Evolutionary conservation across 53 echinoderm and acorn worm species (phyloP).

Genomic region (Astropecten irregularis): DNA sequence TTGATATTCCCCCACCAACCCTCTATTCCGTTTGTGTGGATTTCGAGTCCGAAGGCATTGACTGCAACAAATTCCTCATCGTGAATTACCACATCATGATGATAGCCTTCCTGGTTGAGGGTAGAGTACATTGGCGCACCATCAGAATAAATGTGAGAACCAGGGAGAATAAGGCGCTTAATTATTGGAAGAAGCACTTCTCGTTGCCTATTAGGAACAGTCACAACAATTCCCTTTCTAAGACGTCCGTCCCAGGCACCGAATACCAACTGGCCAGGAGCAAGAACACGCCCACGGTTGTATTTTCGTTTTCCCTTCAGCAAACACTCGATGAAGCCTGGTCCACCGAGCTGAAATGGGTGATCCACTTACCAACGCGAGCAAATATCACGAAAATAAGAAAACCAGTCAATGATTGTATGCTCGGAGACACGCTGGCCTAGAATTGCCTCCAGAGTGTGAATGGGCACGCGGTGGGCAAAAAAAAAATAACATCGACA

Average conservation of each 20-base stretch:
- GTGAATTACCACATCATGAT: conserved; percentile 16
- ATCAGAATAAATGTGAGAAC: conserved; percentile 30
- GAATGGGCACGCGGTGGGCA: background rate
- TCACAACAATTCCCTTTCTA: background rate
- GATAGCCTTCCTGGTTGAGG: conserved; percentile 10
- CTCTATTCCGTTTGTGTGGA: conserved; percentile 22
- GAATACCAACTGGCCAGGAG: conserved; percentile 40
- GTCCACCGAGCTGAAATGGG: background rate
- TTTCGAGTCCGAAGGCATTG: background rate
- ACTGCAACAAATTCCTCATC: background rate
- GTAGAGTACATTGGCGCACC: background rate
- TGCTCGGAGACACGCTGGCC: background rate
- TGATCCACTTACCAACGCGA: background rate
- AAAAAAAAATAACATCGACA: conserved; percentile 1
- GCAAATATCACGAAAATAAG: conserved; percentile 2
- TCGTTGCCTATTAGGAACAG: background rate
- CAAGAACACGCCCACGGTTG: background rate
- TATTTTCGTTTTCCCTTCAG: conserved; percentile 23
- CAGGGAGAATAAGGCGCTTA: conserved; percentile 1
- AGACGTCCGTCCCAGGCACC: background rate
- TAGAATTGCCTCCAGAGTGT: background rate
- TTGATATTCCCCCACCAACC: conserved; percentile 24
- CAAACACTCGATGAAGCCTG: conserved; percentile 30
- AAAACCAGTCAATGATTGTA: background rate
- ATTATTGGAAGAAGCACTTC: background rate